Evolutionary conservation across 2,888 invertebrate species (phyloP), one percentile per base, ranked within the genome.

Genomic region (Caenorhabditis sp.): DNA sequence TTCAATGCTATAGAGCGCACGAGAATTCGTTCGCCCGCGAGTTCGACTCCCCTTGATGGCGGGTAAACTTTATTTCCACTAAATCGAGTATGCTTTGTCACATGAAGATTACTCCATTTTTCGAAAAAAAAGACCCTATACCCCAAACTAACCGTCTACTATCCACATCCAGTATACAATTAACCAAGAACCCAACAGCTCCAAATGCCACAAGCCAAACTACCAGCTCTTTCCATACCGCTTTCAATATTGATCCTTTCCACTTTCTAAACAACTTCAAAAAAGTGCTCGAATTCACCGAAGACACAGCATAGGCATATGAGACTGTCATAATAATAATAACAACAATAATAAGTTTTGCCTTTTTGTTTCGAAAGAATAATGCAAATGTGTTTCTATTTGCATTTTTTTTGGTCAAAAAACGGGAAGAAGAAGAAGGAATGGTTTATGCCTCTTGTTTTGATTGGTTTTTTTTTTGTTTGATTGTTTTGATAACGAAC

Each of bases 271-370:
- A 69, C 63, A 85, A 69, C 53, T 78, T 77, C 20, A 79, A 58
- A 23, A 82, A 74, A 8, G 79, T 74, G 17, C 71, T 62, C 67
- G 77, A 80, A 27, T 71, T 71, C 21, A 78, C 80, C 12, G 81
- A 78, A 20, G 76, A 76, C n/a, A 84, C 82, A 52, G 84, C 83
- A 49, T 83, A 67, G 52, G 82, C 83, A 68, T 85, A 85, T n/a
- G 79, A 75, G 26, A 85, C 83, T 20, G 85, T 85, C 85, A 85
- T 85, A 14, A 56, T 17, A 27, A 53, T 17, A 43, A 43, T 43
- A 43, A 43, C 10, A 31, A 31, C 10, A 31, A 31, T 31, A 31
- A 17, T 43, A 43, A 17, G 12, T 43, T 17, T 17, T 7, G 43
- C 14, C 17, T 43, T 43, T 43, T 43, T 10, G 5, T 43, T 7